These are phyloP conservation scores for Dynastes hyllus DNA, from an alignment of 2,888 invertebrate genomes.

Conservation along the genomic window DNA sequence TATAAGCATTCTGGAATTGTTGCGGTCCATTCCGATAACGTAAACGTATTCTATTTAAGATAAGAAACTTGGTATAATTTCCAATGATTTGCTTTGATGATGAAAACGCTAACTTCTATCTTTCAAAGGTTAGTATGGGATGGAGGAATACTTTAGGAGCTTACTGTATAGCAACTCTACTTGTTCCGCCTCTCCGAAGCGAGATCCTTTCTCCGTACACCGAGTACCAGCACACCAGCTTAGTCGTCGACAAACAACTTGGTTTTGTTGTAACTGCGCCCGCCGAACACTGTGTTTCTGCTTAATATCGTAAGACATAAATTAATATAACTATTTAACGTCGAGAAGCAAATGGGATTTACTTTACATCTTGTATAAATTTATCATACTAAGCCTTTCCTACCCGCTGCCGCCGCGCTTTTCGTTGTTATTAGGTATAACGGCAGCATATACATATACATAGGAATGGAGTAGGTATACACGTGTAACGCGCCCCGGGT, in stretches of 20 bases:
- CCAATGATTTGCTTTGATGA: no score
- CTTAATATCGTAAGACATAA: slow-evolving; percentile 70
- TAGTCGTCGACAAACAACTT: slow-evolving; percentile 69
- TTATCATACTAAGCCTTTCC: slow-evolving; percentile 59
- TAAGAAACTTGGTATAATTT: no score
- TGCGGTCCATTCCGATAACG: no score
- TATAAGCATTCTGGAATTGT: no score
- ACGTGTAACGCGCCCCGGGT: not conserved
- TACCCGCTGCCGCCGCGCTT: slow-evolving; percentile 37
- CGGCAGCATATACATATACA: not conserved
- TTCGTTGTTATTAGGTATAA: slow-evolving; percentile 27
- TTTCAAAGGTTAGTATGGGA: no score
- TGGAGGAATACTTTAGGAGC: no score
- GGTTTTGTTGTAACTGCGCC: slow-evolving; percentile 70
- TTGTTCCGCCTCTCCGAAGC: not conserved
- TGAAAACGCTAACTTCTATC: no score
- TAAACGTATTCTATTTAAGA: no score
- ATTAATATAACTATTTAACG: slow-evolving; percentile 70
- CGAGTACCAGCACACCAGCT: slow-evolving; percentile 56
- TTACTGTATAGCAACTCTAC: slow-evolving; percentile 6
- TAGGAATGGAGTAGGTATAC: not conserved
- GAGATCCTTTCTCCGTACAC: not conserved
- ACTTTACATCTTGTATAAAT: slow-evolving; percentile 67
- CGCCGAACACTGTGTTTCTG: slow-evolving; percentile 67
- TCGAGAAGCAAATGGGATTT: slow-evolving; percentile 65